Evolutionary conservation across 2,797 vertebrate species (phyloP).

Genomic region (Sebastolobus altivelis): DNA sequence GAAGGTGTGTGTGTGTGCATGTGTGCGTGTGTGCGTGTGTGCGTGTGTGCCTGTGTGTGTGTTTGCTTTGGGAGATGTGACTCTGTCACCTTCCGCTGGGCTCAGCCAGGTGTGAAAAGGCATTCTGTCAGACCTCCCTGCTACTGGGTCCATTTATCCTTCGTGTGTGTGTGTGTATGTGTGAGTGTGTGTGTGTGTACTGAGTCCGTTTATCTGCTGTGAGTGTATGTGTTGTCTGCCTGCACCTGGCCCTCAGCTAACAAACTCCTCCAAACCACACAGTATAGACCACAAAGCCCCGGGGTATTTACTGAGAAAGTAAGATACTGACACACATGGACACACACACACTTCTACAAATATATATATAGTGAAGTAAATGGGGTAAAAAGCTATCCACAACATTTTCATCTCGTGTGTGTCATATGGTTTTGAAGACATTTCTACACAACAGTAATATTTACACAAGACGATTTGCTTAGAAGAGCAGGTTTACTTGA

Average conservation of each 20-base stretch:
- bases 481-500: constrained; percentile 27
- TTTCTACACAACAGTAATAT: constrained; percentile 39
- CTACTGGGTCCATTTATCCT: constrained; percentile 84
- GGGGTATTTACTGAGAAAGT: constrained; percentile 80
- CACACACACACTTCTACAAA: constrained; percentile 60
- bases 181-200: constrained; percentile 36
- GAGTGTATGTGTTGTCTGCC: constrained; percentile 76
- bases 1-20: constrained; percentile 62
- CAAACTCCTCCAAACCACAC: constrained; percentile 83
- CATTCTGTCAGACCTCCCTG: constrained; percentile 89
- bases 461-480: constrained; percentile 18
- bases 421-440: constrained; percentile 38
- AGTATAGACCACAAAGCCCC: constrained; percentile 83
- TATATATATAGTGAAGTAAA: constrained; percentile 65
- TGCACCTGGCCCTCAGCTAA: constrained; percentile 87
- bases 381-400: constrained; percentile 53
- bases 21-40: constrained; percentile 44
- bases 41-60: constrained; percentile 39
- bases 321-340: constrained; percentile 75
- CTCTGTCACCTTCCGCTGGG: constrained; percentile 88
- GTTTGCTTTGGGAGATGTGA: constrained; percentile 84
- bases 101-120: constrained; percentile 90
- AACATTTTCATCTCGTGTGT: constrained; percentile 58
- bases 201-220: constrained; percentile 74
- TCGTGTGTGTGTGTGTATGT: constrained; percentile 32